These are phyloP conservation scores for Gymnothorax reevesii DNA, from an alignment of 2,797 vertebrate species.

Conservation along the genomic window DNA sequence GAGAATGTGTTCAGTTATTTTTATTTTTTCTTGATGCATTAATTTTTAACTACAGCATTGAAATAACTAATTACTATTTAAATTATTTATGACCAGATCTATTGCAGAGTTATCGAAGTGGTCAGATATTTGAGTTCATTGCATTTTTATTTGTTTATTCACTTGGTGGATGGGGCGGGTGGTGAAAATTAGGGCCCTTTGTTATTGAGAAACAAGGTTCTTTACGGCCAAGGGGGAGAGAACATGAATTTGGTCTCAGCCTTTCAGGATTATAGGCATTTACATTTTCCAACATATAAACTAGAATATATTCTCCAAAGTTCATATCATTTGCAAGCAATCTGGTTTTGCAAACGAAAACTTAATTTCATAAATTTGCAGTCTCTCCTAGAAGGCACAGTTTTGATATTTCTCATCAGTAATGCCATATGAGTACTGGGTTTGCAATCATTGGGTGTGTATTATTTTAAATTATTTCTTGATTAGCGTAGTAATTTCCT, in stretches of 20 bases:
- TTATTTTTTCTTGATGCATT: background rate
- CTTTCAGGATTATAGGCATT: background rate
- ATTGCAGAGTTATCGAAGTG: background rate
- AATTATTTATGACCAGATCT: background rate
- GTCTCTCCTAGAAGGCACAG: background rate
- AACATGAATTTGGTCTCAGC: background rate
- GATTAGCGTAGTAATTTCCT: background rate
- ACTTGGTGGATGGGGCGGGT: background rate
- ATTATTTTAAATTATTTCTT: background rate
- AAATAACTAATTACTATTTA: background rate
- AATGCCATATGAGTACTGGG: background rate
- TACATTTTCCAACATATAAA: background rate
- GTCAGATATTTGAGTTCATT: background rate
- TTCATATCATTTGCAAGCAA: background rate
- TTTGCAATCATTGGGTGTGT: background rate
- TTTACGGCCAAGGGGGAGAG: background rate
- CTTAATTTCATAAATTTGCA: background rate
- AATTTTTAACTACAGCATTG: background rate
- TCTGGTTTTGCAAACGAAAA: constrained; percentile 1
- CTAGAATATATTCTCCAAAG: background rate
- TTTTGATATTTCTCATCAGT: background rate
- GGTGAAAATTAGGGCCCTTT: background rate
- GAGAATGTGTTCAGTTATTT: background rate
- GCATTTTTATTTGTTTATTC: background rate
- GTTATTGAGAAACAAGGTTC: background rate